These are phyloP conservation scores for Agelastica alni DNA, from an alignment of 2,888 invertebrate species.

Conservation along the genomic window DNA sequence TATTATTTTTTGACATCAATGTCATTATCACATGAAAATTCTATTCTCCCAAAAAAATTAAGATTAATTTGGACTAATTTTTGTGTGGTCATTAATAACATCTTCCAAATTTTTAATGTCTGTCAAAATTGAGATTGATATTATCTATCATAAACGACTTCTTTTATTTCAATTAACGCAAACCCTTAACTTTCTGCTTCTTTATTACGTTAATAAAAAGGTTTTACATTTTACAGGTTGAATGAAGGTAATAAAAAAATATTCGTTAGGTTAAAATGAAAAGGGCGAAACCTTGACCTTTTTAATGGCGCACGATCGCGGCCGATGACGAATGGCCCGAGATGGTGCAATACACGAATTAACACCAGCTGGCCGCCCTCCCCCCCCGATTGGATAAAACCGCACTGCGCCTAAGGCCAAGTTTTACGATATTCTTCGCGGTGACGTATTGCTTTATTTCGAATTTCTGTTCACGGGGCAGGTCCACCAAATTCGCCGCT, in stretches of 20 bases:
- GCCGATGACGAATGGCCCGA: constrained; percentile 11
- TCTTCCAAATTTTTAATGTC: background rate
- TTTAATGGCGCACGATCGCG: constrained; percentile 9
- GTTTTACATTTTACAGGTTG: background rate
- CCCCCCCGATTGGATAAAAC: no score
- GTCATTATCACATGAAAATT: no score
- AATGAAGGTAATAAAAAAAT: constrained; percentile 1
- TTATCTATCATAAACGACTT: no score
- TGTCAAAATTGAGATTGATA: no score
- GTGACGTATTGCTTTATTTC: no score
- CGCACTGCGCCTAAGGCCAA: constrained; percentile 16
- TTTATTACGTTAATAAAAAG: background rate
- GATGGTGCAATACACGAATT: constrained; percentile 22
- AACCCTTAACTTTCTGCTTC: background rate
- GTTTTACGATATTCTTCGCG: no score
- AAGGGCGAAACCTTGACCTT: constrained; percentile 24
- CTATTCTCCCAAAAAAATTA: no score
- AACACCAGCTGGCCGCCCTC: constrained; percentile 4
- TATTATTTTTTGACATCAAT: no score
- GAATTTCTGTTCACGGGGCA: no score
- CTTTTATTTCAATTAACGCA: no score
- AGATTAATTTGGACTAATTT: background rate
- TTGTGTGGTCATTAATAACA: background rate
- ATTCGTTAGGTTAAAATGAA: constrained; percentile 18
- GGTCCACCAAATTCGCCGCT: no score